phyloP scores from a whole-genome alignment of 2,797 vertebrate genomes.

The Morus bassanus region DNA sequence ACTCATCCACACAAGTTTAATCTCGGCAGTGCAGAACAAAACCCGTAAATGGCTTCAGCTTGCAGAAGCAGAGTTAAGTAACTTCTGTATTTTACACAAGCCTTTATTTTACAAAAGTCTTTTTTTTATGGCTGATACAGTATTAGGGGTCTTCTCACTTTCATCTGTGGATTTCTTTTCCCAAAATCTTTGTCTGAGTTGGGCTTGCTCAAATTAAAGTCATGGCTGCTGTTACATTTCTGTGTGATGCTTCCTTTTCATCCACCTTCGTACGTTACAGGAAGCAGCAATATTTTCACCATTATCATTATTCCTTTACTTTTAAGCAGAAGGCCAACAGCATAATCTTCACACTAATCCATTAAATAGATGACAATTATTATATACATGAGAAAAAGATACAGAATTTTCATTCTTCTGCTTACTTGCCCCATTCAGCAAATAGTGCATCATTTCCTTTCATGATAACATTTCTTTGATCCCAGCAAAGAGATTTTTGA shows the following conservation, averaged over 20 bases:
- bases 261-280: neutral
- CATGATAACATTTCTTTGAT: neutral
- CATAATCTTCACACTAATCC: neutral
- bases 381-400: neutral
- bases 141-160: neutral
- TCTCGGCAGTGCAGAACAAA: neutral
- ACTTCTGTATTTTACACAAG: neutral
- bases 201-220: neutral
- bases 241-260: neutral
- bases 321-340: neutral
- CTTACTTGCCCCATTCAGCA: neutral
- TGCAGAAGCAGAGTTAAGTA: neutral
- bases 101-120: neutral
- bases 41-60: neutral
- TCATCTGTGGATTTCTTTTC: neutral
- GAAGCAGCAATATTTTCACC: neutral
- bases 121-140: neutral
- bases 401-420: neutral
- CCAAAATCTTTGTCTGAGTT: neutral
- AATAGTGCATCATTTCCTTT: neutral
- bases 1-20: neutral
- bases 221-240: neutral
- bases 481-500: neutral
- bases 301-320: neutral
- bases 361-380: neutral